Percentiles rank a stretch among this genome's conserved stretches.
Evolutionary conservation across 2,113 vertebrate species (phyloP).

Genomic region (Chaenogobius annularis): DNA sequence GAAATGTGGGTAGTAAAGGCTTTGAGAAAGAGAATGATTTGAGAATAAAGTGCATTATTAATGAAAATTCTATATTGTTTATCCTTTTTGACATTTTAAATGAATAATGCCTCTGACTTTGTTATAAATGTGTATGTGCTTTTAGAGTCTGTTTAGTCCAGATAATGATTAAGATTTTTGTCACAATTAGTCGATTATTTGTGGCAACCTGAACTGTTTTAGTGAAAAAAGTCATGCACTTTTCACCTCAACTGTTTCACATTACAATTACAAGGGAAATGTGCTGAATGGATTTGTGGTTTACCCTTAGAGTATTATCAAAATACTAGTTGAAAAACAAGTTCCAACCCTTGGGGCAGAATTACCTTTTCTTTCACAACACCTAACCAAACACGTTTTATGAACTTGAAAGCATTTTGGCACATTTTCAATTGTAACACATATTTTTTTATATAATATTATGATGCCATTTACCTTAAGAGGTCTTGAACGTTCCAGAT

Average conservation of each 20-base stretch:
- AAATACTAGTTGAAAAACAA: constrained; percentile 2
- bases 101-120: no score
- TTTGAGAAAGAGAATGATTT: no score
- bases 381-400: background rate
- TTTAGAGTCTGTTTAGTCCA: no score
- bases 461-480: constrained; percentile 75
- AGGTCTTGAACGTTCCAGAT: constrained; percentile 90
- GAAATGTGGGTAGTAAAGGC: no score
- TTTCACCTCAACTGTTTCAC: background rate
- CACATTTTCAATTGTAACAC: background rate
- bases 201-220: no score
- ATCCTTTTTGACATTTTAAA: no score
- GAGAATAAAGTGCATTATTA: no score
- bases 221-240: no score
- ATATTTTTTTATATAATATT: background rate
- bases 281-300: background rate
- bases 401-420: background rate
- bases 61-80: no score
- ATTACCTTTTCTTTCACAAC: background rate
- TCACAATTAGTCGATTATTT: no score
- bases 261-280: background rate
- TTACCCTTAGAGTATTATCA: background rate
- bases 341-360: background rate
- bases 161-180: no score
- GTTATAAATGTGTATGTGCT: no score